Evolutionary conservation across 2,797 vertebrate species (phyloP).

Genomic region (Salmo trutta): DNA sequence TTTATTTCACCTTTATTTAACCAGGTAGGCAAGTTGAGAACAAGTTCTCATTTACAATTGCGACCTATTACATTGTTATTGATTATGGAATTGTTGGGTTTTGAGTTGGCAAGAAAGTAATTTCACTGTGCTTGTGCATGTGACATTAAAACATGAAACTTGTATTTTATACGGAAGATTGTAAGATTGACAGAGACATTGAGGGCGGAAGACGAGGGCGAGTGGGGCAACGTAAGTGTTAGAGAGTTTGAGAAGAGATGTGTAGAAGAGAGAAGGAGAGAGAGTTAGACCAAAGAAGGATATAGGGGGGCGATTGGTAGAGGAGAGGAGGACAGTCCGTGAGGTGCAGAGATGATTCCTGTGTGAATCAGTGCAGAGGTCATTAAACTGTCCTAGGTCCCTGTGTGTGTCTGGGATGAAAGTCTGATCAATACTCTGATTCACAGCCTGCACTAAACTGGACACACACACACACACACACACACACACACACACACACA

Average conservation of each 20-base stretch:
- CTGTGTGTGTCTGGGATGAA: conserved; percentile 53
- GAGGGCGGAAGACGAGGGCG: conserved; percentile 7
- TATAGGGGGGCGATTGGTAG: neutral
- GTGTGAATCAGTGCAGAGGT: conserved; percentile 56
- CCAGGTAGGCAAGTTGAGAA: no score
- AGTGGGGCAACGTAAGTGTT: neutral
- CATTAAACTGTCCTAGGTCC: conserved; percentile 64
- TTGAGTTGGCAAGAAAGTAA: no score
- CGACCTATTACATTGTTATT: no score
- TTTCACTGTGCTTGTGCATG: no score
- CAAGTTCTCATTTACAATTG: no score
- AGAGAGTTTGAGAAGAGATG: neutral
- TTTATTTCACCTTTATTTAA: no score
- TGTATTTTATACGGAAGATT: neutral
- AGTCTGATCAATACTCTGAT: conserved; percentile 70
- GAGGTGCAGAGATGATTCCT: conserved; percentile 48
- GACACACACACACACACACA: conserved; percentile 20
- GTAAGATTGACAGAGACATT: neutral
- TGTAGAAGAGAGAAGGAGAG: conserved; percentile 9
- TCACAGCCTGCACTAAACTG: conserved; percentile 46
- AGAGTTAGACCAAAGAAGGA: neutral
- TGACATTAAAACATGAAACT: neutral
- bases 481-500: conserved; percentile 25
- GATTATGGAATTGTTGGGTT: no score
- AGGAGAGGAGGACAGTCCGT: conserved; percentile 16